Conservation (phyloP, 2,888 invertebrate genomes). For the Mesochorus sp. region DNA sequence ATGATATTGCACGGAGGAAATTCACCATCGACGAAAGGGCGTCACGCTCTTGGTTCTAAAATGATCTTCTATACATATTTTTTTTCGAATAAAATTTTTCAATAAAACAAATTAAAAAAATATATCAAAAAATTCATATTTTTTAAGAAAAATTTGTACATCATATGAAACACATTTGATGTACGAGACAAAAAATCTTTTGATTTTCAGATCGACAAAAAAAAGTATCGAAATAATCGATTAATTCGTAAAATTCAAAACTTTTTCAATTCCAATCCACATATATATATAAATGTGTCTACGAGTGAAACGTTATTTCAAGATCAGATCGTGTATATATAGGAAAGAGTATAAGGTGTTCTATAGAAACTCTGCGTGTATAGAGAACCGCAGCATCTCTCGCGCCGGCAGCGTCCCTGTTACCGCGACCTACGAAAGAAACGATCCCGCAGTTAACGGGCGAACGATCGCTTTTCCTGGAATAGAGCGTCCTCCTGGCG, state of each 20-base stretch:
- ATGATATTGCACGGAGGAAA: slow-evolving; percentile 46
- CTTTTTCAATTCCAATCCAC: neutral
- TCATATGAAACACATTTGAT: no score
- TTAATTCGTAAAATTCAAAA: no score
- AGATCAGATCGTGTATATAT: neutral
- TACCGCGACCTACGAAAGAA: slow-evolving; percentile 66
- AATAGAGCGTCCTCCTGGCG: slow-evolving; percentile 75
- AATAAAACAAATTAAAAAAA: neutral
- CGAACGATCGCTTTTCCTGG: slow-evolving; percentile 72
- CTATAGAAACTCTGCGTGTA: neutral
- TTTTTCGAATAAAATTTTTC: neutral
- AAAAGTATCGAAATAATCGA: no score
- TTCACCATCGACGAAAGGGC: slow-evolving; percentile 17
- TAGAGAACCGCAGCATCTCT: slow-evolving; percentile 20
- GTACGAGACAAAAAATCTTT: no score
- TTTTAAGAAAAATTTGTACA: no score
- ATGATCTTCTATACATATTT: slow-evolving; percentile 19
- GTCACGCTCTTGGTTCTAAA: slow-evolving; percentile 45
- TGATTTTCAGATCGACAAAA: no score
- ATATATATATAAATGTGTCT: neutral
- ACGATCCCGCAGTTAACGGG: slow-evolving; percentile 73
- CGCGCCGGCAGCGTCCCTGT: slow-evolving; percentile 16
- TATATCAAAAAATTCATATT: no score
- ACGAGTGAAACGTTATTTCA: slow-evolving; percentile 7
- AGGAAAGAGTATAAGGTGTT: neutral